phyloP scores from a whole-genome alignment of 2,888 invertebrate species.

The Drosophila recens region DNA sequence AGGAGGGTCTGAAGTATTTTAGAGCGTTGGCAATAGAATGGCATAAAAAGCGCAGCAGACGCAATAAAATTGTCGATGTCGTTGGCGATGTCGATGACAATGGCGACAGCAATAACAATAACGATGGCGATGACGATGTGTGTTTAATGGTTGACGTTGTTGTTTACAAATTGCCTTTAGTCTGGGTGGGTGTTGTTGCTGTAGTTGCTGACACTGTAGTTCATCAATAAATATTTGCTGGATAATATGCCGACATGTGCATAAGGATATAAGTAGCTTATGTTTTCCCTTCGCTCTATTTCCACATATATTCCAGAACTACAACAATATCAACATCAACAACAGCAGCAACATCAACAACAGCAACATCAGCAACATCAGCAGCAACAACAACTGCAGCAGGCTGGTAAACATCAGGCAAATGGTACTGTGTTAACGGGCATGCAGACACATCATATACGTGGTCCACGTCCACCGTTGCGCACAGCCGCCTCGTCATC shows the following conservation, averaged over 20 bases:
- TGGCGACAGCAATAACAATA: conserved; percentile 3
- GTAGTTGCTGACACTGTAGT: conserved; percentile 15
- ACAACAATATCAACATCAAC: conserved; percentile 78
- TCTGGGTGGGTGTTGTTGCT: conserved; percentile 27
- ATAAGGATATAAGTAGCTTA: conserved; percentile 73
- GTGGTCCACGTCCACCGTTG: conserved; percentile 85
- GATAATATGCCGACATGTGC: conserved; percentile 76
- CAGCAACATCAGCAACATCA: conserved; percentile 71
- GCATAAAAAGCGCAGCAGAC: conserved; percentile 66
- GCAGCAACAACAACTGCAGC: conserved; percentile 70
- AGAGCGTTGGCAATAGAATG: conserved; percentile 41
- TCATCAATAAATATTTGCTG: conserved; percentile 66
- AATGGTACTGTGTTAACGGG: conserved; percentile 83
- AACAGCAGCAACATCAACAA: conserved; percentile 71
- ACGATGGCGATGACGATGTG: conserved; percentile 44
- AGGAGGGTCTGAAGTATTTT: no score
- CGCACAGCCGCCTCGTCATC: conserved; percentile 84
- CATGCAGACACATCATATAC: conserved; percentile 82
- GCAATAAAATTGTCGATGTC: conserved; percentile 42
- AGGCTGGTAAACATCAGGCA: conserved; percentile 80
- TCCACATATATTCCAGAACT: conserved; percentile 55
- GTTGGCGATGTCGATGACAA: conserved; percentile 31
- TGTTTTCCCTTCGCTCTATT: conserved; percentile 1
- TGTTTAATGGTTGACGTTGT: conserved; percentile 63
- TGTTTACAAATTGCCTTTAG: conserved; percentile 73